Base-by-base conservation (phyloP, 2,888 invertebrate genomes). In the Scaptodrosophila latifasciaeformis region DNA sequence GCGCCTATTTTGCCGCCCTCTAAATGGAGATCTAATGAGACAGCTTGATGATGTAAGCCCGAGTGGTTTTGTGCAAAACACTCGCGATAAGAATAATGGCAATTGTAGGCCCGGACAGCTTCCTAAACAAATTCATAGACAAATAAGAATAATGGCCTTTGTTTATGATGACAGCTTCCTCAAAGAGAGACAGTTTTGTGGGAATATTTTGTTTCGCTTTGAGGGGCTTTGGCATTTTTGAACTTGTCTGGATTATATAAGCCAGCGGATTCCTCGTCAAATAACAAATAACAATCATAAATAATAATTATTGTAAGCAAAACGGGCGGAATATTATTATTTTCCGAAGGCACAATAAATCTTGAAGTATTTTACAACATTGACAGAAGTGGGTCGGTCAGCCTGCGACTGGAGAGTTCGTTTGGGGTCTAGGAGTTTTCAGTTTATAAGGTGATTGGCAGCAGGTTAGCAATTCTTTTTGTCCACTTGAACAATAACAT, bases 281-380 rank as follows among this genome's bases (percentile, higher is more conserved):
- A 24, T 3, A 24, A 24, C 3, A 24, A 24, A 24, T 5, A 24
- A 24, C 47, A 45, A 39, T 72, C 78, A 74, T 74, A 74, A 74
- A 74, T 74, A 70, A 78, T 74, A 74, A 74, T 74, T 74, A 74
- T 78, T 71, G 71, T 68, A 70, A 78, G 78, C 72, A 68, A 75
- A 56, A 78, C 67, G 24, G 24, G 24, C 24, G 24, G 24, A 24
- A 7, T 24, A 5, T 24, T n/a, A n/a, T n/a, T n/a, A n/a, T n/a
- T n/a, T n/a, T n/a, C n/a, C n/a, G n/a, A 10, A 59, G 59, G 70
- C 69, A 75, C 79, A 75, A 75, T 75, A 75, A 75, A 75, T 75
- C 79, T 78, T 60, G 54, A 55, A 55, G 69, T 71, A 75, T 75
- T 75, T 34, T 78, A 78, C 72, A 75, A 78, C 79, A 75, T 75